A percentile compares a stretch with the other conserved stretches of the same genome.
phyloP scores from a whole-genome alignment of 1,140 invertebrate genomes.

The Drosophila ohnishii region DNA sequence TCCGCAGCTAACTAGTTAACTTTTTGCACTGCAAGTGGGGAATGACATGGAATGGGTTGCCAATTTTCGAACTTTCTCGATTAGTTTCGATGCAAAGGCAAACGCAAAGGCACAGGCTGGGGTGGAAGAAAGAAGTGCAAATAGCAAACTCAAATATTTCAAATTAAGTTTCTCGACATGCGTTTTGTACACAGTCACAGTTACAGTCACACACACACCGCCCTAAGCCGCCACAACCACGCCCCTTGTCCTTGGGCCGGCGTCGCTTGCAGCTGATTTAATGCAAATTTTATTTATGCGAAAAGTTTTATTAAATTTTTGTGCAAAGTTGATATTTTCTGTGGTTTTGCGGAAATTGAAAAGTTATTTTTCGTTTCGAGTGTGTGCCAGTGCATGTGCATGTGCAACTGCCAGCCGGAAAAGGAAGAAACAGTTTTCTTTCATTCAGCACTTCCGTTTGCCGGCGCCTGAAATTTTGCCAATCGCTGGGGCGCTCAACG shows the following conservation, averaged over 20 bases:
- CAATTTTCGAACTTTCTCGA: constrained; percentile 81
- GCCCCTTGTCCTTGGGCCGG: constrained; percentile 24
- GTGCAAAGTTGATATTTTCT: constrained; percentile 82
- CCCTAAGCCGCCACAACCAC: constrained; percentile 57
- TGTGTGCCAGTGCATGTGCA: constrained; percentile 14
- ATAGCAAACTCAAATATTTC: constrained; percentile 81
- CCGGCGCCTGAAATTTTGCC: constrained; percentile 65
- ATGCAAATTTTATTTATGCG: constrained; percentile 82
- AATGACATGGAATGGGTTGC: constrained; percentile 21
- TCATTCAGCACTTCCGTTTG: constrained; percentile 70
- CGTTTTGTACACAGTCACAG: constrained; percentile 62
- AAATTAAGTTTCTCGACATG: constrained; percentile 81
- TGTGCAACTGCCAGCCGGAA: constrained; percentile 66
- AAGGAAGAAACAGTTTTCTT: constrained; percentile 78
- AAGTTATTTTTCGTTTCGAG: constrained; percentile 69
- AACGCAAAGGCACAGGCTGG: constrained; percentile 13
- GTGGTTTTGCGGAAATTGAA: constrained; percentile 82
- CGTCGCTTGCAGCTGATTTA: constrained; percentile 79
- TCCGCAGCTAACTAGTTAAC: constrained; percentile 63
- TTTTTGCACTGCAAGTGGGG: constrained; percentile 59
- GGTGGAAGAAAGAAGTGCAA: constrained; percentile 66
- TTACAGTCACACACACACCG: constrained; percentile 1
- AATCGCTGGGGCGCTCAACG: constrained; percentile 37
- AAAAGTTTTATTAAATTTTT: constrained; percentile 82
- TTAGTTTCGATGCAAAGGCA: constrained; percentile 68